phyloP scores from a whole-genome alignment of 2,113 vertebrate species.

The Globicephala melas region DNA sequence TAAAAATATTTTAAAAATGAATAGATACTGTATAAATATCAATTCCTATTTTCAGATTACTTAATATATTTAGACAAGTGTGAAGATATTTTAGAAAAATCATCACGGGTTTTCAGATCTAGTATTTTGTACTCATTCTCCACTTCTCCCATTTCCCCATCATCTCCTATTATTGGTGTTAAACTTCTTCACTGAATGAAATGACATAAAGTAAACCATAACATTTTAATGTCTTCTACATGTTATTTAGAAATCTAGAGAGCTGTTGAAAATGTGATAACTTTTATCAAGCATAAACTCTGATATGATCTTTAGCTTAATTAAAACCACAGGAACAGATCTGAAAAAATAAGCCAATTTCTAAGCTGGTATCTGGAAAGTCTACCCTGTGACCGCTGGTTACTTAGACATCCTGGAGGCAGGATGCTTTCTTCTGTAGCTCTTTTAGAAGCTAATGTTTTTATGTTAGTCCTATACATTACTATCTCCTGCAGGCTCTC shows the following conservation, averaged over 20 bases:
- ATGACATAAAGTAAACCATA: neutral
- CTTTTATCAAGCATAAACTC: neutral
- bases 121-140: neutral
- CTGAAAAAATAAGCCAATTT: neutral
- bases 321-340: constrained; percentile 21
- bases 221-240: neutral
- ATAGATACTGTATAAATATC: neutral
- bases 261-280: neutral
- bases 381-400: neutral
- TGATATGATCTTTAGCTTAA: constrained; percentile 31
- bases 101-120: neutral
- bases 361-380: neutral
- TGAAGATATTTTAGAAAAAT: neutral
- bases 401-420: neutral
- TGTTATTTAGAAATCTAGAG: neutral
- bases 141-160: neutral
- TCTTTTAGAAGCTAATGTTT: neutral
- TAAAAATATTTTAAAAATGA: too few relatives aligned
- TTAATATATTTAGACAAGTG: neutral
- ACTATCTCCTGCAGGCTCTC: neutral
- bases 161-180: neutral
- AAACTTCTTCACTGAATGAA: neutral
- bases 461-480: neutral
- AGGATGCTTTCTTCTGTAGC: neutral
- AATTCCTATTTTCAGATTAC: neutral